Evolutionary conservation across 2,797 vertebrate species (phyloP).

Genomic region (Notoglanidium macrostoma): DNA sequence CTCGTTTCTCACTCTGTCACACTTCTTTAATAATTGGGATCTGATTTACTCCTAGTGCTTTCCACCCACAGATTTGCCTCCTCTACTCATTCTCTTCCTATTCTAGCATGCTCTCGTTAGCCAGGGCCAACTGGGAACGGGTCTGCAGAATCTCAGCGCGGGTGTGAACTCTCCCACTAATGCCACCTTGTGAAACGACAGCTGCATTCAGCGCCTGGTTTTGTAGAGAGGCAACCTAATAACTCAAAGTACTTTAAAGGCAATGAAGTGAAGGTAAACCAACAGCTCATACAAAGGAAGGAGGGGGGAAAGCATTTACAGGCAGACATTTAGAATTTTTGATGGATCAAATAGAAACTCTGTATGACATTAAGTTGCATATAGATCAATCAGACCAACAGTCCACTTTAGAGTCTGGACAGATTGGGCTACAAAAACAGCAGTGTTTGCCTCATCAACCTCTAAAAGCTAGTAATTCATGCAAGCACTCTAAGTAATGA

Average conservation of each 20-base stretch:
- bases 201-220: slow-evolving; percentile 52
- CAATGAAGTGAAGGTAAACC: slow-evolving; percentile 38
- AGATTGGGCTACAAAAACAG: background rate
- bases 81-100: slow-evolving; percentile 3
- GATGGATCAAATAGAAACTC: background rate
- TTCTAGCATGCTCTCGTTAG: slow-evolving; percentile 37
- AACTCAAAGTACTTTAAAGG: slow-evolving; percentile 45
- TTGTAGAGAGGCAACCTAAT: slow-evolving; percentile 49
- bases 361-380: background rate
- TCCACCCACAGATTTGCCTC: slow-evolving; percentile 1
- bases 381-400: slow-evolving; percentile 11
- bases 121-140: slow-evolving; percentile 48
- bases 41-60: background rate
- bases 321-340: background rate
- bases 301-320: slow-evolving; percentile 8
- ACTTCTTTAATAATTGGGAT: slow-evolving; percentile 22
- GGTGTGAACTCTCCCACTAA: slow-evolving; percentile 59
- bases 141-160: slow-evolving; percentile 49
- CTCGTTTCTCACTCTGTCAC: background rate
- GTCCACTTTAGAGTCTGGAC: background rate
- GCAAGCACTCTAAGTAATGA: slow-evolving; percentile 34
- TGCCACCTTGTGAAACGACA: slow-evolving; percentile 57
- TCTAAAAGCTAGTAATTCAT: slow-evolving; percentile 39
- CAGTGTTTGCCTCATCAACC: slow-evolving; percentile 8
- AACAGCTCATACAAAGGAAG: slow-evolving; percentile 31